Base-by-base conservation (phyloP, 2,113 vertebrate genomes). In the Pelusios castaneus region DNA sequence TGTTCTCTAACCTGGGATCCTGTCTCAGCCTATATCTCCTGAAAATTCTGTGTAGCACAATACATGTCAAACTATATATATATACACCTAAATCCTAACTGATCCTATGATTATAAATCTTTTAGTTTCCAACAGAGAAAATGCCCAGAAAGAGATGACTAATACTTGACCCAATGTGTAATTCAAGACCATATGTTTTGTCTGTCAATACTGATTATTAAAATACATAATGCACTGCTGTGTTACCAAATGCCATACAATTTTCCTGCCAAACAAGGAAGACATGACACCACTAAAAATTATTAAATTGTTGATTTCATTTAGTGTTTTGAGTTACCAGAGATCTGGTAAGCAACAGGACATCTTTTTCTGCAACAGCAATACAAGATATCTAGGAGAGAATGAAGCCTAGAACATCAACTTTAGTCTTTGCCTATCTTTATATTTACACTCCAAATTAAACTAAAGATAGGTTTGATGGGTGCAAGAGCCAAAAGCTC, bases 151-250 rank as follows among this genome's bases (percentile, higher is more conserved):
- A 85, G 85, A 82, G 55, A 56, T 79, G 60, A 90, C 81, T 43
- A 75, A 70, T 10, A 82, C 60, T 88, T 89, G 94, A 91, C 45
- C 91, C 77, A 85, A 24, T 1, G 34, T 89, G 84, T 86, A 97
- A 91, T 60, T 87, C 27, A 92, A 97, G 91, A 87, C 90, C 56
- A 67, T 91, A 92, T 85, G 89, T 83, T 89, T 93, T 95, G 80
- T 93, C 80, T 4, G 49, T 89, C 88, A 90, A 87, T 77, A 92
- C 54, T 87, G 84, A 97, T 90, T 90, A 98, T 92, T 95, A 91
- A 96, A 94, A 97, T 91, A 95, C 63, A 91, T 92, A 97, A 92
- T 63, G 82, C 84, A 94, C 94, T 92, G 94, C 95, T 95, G 92
- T 27, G 16, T 88, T 96, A 90, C 94, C 96, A 97, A 97, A 97